Evolutionary conservation across 1,140 invertebrate genomes (phyloP).

Genomic region (Eumaeus atala): DNA sequence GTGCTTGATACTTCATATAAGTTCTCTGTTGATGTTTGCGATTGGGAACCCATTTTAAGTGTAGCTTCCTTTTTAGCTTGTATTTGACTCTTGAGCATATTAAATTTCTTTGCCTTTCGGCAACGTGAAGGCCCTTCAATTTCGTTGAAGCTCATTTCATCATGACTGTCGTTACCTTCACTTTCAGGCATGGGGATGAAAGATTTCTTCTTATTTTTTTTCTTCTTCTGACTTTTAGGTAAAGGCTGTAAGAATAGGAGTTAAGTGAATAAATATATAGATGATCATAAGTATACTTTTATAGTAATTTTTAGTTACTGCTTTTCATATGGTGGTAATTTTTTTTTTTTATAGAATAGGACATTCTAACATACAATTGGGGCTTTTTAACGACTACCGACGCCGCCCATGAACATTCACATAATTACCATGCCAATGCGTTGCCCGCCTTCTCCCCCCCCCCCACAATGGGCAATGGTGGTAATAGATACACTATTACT

Average conservation of each 20-base stretch:
- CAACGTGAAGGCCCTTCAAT: slow-evolving; percentile 63
- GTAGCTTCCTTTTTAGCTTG: slow-evolving; percentile 64
- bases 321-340: no score
- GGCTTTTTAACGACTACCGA: no score
- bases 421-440: no score
- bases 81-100: slow-evolving; percentile 67
- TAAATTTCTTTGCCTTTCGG: slow-evolving; percentile 64
- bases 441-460: no score
- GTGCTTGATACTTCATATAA: slow-evolving; percentile 67
- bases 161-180: slow-evolving; percentile 67
- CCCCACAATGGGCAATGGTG: no score
- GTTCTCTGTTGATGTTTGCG: slow-evolving; percentile 66
- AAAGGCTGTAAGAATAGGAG: slow-evolving; percentile 42
- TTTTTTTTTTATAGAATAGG: no score
- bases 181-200: slow-evolving; percentile 62
- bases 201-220: slow-evolving; percentile 71
- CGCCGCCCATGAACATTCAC: no score
- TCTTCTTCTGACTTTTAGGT: slow-evolving; percentile 68
- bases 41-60: slow-evolving; percentile 62
- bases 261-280: no score
- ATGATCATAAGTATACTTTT: no score
- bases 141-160: slow-evolving; percentile 69
- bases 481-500: no score
- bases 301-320: no score
- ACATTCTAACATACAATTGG: no score